phyloP scores from a whole-genome alignment of 2,797 vertebrate species.

The Sebastes kiyomatsui region DNA sequence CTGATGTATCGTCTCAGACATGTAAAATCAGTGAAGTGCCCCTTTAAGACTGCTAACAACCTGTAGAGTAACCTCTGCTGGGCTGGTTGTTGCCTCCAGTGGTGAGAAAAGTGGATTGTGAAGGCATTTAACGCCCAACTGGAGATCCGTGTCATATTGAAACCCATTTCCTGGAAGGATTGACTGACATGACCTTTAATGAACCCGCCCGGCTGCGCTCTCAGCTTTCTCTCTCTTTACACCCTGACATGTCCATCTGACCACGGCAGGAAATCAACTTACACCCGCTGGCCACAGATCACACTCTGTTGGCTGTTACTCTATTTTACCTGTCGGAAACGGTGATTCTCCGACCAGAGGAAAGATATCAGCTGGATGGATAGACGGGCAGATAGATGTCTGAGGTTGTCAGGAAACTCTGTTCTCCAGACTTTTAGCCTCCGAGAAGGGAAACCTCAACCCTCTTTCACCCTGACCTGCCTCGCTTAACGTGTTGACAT shows the following conservation, averaged over 20 bases:
- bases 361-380: neutral
- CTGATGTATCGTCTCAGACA: too few species aligned
- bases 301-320: neutral
- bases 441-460: neutral
- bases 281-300: neutral
- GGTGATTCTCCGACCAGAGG: neutral
- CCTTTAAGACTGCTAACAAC: neutral
- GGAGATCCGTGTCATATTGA: neutral
- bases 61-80: neutral
- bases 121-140: neutral
- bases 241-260: constrained; percentile 1
- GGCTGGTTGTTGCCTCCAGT: neutral
- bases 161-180: neutral
- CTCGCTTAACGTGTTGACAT: constrained; percentile 43
- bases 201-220: neutral
- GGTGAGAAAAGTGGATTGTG: neutral
- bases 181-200: neutral
- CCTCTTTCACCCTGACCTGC: constrained; percentile 11
- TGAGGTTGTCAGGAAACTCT: neutral
- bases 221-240: neutral
- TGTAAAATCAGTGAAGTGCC: neutral
- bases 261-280: neutral
- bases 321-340: neutral
- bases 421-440: constrained; percentile 10
- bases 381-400: neutral